phyloP scores from a whole-genome alignment of 2,797 vertebrate genomes.

The Pangasius sanitwongsei region DNA sequence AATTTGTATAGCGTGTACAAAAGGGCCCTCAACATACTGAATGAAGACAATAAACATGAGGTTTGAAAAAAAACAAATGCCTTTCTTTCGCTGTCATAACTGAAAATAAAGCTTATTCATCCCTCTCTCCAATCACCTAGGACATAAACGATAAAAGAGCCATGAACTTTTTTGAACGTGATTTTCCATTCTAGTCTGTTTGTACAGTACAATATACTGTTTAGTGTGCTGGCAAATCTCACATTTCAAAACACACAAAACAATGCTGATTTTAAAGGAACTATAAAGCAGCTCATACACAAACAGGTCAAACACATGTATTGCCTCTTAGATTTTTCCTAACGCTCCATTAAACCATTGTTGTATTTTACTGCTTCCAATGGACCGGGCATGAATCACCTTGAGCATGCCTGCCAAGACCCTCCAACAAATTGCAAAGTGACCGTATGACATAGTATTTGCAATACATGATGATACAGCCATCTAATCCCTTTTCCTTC shows the following conservation, averaged over 20 bases:
- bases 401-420: neutral
- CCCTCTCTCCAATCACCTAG: conserved; percentile 1
- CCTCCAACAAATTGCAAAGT: neutral
- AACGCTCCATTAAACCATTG: neutral
- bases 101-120: conserved; percentile 2
- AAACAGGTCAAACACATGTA: neutral
- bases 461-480: neutral
- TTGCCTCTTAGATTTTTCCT: neutral
- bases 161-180: conserved; percentile 31
- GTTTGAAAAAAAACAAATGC: neutral
- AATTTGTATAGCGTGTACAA: conserved; percentile 50
- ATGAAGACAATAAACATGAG: conserved; percentile 10
- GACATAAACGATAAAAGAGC: conserved; percentile 22
- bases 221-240: neutral
- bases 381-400: neutral
- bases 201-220: neutral
- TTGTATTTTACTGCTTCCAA: neutral
- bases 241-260: neutral
- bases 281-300: neutral
- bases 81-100: neutral
- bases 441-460: neutral
- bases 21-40: neutral
- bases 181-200: conserved; percentile 24
- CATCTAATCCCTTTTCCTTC: neutral
- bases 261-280: conserved; percentile 21